phyloP scores from a whole-genome alignment of 2,113 vertebrate genomes.

The Orthonyx spaldingii region DNA sequence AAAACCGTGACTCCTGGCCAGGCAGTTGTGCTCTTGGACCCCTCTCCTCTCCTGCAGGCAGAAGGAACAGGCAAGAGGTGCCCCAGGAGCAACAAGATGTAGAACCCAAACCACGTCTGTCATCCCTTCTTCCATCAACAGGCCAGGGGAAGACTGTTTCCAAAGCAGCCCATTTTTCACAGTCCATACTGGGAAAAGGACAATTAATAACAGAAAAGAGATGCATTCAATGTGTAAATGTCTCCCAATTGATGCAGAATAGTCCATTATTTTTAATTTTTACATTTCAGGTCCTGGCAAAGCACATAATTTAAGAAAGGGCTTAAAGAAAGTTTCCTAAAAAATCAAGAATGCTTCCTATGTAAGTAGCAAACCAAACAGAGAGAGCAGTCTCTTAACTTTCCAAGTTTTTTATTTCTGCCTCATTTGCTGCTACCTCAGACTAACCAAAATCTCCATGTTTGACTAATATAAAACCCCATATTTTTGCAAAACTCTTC shows the following conservation, averaged over 20 bases:
- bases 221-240: not conserved
- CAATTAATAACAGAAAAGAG: not conserved
- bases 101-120: not conserved
- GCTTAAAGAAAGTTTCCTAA: not conserved
- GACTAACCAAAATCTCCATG: conserved; percentile 23
- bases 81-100: not conserved
- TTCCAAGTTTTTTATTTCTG: conserved; percentile 31
- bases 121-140: not conserved
- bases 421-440: conserved; percentile 50
- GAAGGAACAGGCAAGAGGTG: not conserved
- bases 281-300: not conserved
- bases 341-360: not conserved
- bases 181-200: not conserved
- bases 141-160: not conserved
- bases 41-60: not conserved
- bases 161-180: not conserved
- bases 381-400: not conserved
- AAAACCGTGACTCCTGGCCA: not conserved
- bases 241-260: not conserved
- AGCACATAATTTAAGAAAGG: not conserved
- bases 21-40: not conserved
- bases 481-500: conserved; percentile 28
- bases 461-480: conserved; percentile 18
- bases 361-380: not conserved
- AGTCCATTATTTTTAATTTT: not conserved